phyloP scores from a whole-genome alignment of 2,113 vertebrate genomes.

The Pelodiscus sinensis region DNA sequence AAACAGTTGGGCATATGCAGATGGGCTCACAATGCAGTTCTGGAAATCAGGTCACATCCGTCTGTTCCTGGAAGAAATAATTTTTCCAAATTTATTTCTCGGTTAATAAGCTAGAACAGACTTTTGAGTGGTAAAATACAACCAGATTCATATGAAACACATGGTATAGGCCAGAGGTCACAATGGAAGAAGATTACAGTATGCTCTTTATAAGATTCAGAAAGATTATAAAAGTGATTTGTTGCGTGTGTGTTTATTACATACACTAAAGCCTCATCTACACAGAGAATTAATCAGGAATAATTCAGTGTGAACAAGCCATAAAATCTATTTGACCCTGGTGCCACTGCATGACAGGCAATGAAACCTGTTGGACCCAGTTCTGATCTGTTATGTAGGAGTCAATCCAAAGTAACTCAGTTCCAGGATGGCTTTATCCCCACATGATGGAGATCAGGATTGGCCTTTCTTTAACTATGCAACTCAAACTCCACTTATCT shows the following conservation, averaged over 20 bases:
- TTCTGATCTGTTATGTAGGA: neutral
- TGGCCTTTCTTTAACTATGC: neutral
- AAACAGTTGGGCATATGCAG: neutral
- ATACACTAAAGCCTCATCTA: accelerated
- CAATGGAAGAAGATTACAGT: accelerated
- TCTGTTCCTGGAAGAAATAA: neutral
- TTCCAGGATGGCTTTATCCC: neutral
- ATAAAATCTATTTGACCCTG: neutral
- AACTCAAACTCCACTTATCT: neutral
- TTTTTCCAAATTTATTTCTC: neutral
- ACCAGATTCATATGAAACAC: neutral
- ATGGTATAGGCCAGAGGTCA: neutral
- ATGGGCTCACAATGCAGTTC: neutral
- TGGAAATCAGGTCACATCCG: neutral
- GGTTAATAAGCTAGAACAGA: neutral
- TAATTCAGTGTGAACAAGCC: neutral
- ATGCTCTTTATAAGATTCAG: neutral
- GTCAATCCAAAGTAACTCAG: neutral
- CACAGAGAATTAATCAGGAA: neutral
- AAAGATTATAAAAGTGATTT: neutral
- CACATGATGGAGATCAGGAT: neutral
- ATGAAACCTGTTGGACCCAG: neutral
- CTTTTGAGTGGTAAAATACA: neutral
- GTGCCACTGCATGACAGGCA: neutral
- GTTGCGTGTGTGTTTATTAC: neutral